Base-by-base conservation (phyloP, 2,113 vertebrate genomes). In the Chaenocephalus aceratus region DNA sequence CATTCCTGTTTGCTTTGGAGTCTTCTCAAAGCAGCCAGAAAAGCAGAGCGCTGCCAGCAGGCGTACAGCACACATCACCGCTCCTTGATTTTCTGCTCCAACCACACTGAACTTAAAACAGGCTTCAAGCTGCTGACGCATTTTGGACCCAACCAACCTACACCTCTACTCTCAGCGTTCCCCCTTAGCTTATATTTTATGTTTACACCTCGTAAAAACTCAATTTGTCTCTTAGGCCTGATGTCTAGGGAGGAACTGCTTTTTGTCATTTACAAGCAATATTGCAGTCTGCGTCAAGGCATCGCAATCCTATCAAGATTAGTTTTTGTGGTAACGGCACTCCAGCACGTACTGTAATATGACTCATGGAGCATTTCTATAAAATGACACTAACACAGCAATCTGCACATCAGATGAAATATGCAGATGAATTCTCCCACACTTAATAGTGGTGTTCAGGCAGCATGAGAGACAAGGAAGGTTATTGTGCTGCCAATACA, bases 1-100 rank as follows among this genome's bases (percentile, higher is more conserved):
- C 54, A 5, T 73, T 82, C 63, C 34, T 89, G 82, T 93, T 92
- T 93, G 88, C 89, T 92, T 92, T 92, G 86, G 87, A 84, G 65
- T 41, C 41, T n/a, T 61, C 64, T 86, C 70, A 88, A 90, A 88
- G 84, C 63, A 72, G 84, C 82, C 75, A 84, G 82, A 90, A 83
- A 80, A 80, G 79, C 72, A 34, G 49, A 76, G 70, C 51, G 71
- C 86, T 86, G 91, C 89, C 90, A 91, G 88, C 83, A 70, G 86
- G 63, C 75, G 54, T 46, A 66, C 77, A 82, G 79, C 83, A 63
- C 75, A 75, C 80, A 75, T 75, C 86, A 75, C 72, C 21, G 34
- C 81, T 87, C 64, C 60, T 49, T 56, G 70, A 70, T 75, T 82
- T 76, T 86, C 80, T 82, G 69, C 79, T 79, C 56, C 79, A 77